phyloP scores from a whole-genome alignment of 2,113 vertebrate species.

The Petromus typicus region DNA sequence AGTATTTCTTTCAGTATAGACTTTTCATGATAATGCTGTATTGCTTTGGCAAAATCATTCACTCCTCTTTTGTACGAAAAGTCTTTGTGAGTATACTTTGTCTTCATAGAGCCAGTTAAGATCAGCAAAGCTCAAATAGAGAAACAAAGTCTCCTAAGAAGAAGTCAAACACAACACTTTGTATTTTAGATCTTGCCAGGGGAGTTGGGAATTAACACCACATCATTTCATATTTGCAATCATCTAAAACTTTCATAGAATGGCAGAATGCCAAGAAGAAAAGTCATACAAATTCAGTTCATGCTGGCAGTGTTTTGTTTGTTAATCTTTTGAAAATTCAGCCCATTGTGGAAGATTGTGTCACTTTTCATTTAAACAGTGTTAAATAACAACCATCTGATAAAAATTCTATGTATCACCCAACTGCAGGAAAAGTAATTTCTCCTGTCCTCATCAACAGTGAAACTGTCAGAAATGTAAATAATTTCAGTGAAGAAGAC shows the following conservation, averaged over 20 bases:
- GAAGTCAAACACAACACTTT: slow-evolving; percentile 3
- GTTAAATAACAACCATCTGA: slow-evolving; percentile 58
- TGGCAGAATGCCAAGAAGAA: not conserved
- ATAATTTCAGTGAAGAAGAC: slow-evolving; percentile 59
- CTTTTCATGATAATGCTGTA: slow-evolving; percentile 45
- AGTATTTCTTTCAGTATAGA: not conserved
- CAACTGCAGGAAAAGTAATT: slow-evolving; percentile 58
- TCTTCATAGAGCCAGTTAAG: slow-evolving; percentile 41
- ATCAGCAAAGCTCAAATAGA: slow-evolving; percentile 51
- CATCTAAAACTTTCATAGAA: slow-evolving; percentile 27
- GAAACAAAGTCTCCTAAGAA: slow-evolving; percentile 28
- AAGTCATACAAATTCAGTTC: slow-evolving; percentile 27
- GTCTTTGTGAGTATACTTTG: slow-evolving; percentile 7
- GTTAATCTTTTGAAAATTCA: slow-evolving; percentile 65
- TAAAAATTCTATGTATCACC: slow-evolving; percentile 61
- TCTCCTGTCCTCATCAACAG: slow-evolving; percentile 58
- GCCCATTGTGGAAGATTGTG: slow-evolving; percentile 27
- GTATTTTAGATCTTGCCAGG: not conserved
- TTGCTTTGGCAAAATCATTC: slow-evolving; percentile 52
- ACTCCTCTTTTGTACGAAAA: slow-evolving; percentile 35
- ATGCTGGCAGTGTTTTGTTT: not conserved
- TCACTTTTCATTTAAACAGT: slow-evolving; percentile 62
- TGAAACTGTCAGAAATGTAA: slow-evolving; percentile 60
- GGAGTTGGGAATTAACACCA: slow-evolving; percentile 11
- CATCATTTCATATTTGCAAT: not conserved